Conservation (phyloP, 2,797 vertebrate genomes). For the Rhynchonycteris naso region DNA sequence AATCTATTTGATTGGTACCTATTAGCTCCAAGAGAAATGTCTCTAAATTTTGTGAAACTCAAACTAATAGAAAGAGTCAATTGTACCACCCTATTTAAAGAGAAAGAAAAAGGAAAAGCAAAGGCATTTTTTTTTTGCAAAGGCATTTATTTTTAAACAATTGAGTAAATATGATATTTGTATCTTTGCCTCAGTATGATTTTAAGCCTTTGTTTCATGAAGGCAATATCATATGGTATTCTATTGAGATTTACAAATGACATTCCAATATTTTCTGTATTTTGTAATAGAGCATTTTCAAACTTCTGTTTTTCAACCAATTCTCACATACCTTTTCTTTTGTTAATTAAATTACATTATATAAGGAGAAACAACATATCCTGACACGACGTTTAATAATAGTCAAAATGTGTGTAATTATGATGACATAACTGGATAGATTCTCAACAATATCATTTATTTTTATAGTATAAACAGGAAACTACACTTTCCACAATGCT, state of each 20-base stretch:
- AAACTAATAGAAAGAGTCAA: background rate
- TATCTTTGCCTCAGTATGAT: background rate
- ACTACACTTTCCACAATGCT: background rate
- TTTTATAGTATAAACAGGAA: fast-evolving
- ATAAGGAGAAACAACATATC: background rate
- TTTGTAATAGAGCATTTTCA: background rate
- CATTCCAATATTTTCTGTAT: background rate
- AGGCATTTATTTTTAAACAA: background rate
- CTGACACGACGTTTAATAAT: background rate
- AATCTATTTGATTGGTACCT: background rate
- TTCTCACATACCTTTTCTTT: fast-evolving
- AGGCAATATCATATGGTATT: background rate
- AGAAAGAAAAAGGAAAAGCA: background rate
- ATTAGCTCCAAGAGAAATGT: background rate
- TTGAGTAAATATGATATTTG: background rate
- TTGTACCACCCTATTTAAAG: background rate
- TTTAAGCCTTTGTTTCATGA: background rate
- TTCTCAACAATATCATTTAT: background rate
- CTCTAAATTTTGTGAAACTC: background rate
- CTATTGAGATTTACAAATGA: background rate
- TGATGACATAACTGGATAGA: background rate
- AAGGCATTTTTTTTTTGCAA: background rate
- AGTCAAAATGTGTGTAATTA: background rate
- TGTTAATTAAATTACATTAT: background rate
- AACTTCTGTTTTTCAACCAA: background rate